phyloP scores from a whole-genome alignment of 37 sponge, comb jelly and placozoan species.

The Ianthella basta region DNA sequence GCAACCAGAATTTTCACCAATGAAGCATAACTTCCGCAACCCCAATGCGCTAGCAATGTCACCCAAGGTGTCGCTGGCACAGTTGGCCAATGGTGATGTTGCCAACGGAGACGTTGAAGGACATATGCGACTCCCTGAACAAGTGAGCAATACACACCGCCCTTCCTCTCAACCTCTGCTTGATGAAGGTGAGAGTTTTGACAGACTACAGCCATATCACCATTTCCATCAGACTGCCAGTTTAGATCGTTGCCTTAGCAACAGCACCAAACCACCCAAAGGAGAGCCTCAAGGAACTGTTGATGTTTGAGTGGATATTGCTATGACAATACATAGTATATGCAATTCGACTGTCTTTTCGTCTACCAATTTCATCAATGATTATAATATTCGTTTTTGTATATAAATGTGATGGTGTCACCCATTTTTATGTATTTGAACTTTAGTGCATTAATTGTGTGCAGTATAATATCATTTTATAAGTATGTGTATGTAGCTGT shows the following conservation, averaged over 20 bases:
- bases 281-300: not conserved
- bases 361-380: too few relatives aligned
- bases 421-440: too few relatives aligned
- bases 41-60: not conserved
- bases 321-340: too few relatives aligned
- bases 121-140: not conserved
- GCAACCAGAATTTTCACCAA: not conserved
- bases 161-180: constrained; percentile 15
- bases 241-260: not conserved
- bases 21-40: not conserved
- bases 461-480: too few relatives aligned
- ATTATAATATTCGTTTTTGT: too few relatives aligned
- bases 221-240: not conserved
- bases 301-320: not conserved
- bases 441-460: too few relatives aligned
- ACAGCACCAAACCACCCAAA: not conserved
- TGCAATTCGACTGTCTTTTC: too few relatives aligned
- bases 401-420: too few relatives aligned
- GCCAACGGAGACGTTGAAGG: not conserved
- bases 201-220: not conserved
- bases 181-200: not conserved
- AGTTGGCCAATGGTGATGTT: not conserved
- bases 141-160: too few relatives aligned
- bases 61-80: not conserved
- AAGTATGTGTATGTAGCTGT: too few relatives aligned